Conservation (phyloP, 2,888 invertebrate genomes). For the Lycaena phlaeas region DNA sequence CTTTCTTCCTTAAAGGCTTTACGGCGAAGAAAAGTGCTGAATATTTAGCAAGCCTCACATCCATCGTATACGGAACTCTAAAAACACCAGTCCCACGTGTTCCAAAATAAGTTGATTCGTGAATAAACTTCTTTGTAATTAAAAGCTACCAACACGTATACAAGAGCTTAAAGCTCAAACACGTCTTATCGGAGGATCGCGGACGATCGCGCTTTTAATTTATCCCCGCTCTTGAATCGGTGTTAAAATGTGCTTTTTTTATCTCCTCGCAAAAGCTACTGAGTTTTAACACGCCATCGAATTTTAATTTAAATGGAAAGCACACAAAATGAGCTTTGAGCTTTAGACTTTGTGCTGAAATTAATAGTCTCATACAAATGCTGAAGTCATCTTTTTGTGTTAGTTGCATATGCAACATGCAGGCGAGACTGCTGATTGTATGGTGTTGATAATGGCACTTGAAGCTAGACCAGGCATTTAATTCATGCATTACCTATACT, state of each 20-base stretch:
- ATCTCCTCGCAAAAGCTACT: constrained; percentile 47
- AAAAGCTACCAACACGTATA: constrained; percentile 43
- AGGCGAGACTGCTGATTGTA: too few relatives aligned
- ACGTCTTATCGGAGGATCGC: constrained; percentile 52
- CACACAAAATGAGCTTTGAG: not conserved
- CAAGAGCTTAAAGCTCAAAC: constrained; percentile 57
- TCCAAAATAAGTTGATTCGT: constrained; percentile 6
- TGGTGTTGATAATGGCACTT: too few relatives aligned
- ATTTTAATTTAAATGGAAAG: constrained; percentile 5
- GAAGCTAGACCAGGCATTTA: too few relatives aligned
- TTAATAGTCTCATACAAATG: too few relatives aligned
- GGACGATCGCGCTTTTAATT: constrained; percentile 66
- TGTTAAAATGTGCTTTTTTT: constrained; percentile 63
- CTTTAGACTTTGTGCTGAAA: not conserved
- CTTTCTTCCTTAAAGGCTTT: too few relatives aligned
- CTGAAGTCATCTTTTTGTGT: too few relatives aligned
- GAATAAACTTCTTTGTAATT: constrained; percentile 6
- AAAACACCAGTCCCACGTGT: too few relatives aligned
- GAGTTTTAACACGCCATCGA: constrained; percentile 44
- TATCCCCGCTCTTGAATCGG: constrained; percentile 67
- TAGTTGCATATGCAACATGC: too few relatives aligned
- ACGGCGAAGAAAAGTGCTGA: too few relatives aligned
- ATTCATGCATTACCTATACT: too few relatives aligned
- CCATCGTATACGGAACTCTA: too few relatives aligned
- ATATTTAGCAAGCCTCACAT: too few relatives aligned